Percentiles rank a stretch among this genome's conserved stretches.
phyloP scores from a whole-genome alignment of 2,797 vertebrate genomes.

The Sebastes miniatus region DNA sequence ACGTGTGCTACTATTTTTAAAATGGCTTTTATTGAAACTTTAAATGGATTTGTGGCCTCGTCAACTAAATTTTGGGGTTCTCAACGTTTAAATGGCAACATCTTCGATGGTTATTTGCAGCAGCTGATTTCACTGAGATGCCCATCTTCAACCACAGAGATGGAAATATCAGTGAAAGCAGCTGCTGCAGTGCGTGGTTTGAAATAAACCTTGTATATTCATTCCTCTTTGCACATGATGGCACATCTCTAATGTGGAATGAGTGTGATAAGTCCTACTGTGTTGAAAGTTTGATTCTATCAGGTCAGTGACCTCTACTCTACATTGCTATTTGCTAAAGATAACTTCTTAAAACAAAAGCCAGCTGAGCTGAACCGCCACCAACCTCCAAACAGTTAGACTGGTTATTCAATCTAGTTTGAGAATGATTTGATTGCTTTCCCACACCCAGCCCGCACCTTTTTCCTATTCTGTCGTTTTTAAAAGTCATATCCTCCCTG shows the following conservation, averaged over 20 bases:
- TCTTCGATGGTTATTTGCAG: not conserved
- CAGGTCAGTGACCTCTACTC: not conserved
- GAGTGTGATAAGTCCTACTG: not conserved
- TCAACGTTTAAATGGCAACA: not conserved
- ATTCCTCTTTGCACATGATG: not conserved
- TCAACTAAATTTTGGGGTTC: not conserved
- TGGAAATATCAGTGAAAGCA: not conserved
- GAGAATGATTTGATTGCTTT: slow-evolving; percentile 26
- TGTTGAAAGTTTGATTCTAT: not conserved
- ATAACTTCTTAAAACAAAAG: not conserved
- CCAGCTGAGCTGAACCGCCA: slow-evolving; percentile 7
- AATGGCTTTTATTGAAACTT: not conserved
- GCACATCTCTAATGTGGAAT: not conserved
- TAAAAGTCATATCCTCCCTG: slow-evolving; percentile 30
- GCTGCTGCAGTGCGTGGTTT: not conserved
- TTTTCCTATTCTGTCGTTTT: slow-evolving; percentile 35
- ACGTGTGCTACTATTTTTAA: not conserved
- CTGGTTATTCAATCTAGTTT: slow-evolving; percentile 16
- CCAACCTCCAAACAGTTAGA: slow-evolving; percentile 19
- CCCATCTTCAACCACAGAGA: not conserved
- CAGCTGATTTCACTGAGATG: slow-evolving; percentile 2
- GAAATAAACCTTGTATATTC: not conserved
- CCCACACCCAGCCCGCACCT: slow-evolving; percentile 28
- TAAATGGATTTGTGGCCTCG: not conserved
- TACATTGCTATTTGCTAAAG: not conserved